Percentiles rank a stretch among this genome's conserved stretches.
Conservation (phyloP, 2,797 vertebrate genomes). For the Passerculus sandwichensis region DNA sequence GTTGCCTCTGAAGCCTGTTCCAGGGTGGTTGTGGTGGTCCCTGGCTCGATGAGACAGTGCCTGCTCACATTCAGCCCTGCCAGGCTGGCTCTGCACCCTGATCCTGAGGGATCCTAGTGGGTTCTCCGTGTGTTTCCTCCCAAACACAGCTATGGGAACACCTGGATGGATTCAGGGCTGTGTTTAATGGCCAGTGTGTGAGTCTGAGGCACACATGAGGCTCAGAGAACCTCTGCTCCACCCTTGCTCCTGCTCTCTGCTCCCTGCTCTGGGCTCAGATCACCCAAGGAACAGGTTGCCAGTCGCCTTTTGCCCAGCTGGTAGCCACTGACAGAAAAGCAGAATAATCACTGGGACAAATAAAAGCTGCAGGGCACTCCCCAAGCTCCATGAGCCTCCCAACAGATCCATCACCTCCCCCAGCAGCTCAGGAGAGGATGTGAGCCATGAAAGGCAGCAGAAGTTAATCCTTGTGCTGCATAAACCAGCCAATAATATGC, state of each 20-base stretch:
- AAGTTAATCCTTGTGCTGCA: neutral
- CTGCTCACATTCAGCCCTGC: neutral
- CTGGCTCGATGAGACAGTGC: neutral
- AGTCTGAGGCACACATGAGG: neutral
- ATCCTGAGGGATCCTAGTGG: neutral
- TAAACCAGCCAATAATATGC: conserved; percentile 51
- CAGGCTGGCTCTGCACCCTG: neutral
- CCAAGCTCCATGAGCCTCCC: neutral
- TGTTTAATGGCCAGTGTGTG: neutral
- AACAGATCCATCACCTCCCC: conserved; percentile 35
- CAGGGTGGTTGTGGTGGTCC: neutral
- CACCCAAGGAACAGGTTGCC: neutral
- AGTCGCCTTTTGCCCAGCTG: neutral
- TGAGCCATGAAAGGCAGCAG: conserved; percentile 2
- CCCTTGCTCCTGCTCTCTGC: neutral
- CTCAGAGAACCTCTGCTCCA: neutral
- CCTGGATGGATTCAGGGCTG: fast-evolving
- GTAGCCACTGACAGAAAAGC: neutral
- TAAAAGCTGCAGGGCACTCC: neutral
- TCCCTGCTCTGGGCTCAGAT: neutral
- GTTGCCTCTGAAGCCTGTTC: neutral
- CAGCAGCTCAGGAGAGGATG: neutral
- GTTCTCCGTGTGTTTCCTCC: neutral
- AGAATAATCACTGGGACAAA: neutral
- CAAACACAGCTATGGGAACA: neutral